A percentile compares a stretch with the other conserved stretches of the same genome.
Evolutionary conservation across 2,888 invertebrate species (phyloP).

Genomic region (Polietes domitor): DNA sequence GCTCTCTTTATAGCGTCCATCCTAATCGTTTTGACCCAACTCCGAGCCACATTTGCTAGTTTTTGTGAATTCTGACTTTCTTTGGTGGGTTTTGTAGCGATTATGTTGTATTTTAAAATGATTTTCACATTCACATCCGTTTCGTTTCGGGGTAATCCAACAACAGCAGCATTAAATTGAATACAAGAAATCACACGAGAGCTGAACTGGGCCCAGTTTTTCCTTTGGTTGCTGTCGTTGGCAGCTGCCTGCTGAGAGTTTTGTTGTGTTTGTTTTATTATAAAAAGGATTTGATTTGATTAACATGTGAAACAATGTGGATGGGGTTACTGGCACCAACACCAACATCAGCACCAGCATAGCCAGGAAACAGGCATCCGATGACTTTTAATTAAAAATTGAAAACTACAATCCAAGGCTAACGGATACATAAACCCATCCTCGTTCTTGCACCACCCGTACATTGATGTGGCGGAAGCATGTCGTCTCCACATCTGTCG

Average conservation of each 20-base stretch:
- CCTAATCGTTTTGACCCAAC: neutral
- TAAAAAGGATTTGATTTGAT: neutral
- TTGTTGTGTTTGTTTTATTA: neutral
- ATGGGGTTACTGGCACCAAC: neutral
- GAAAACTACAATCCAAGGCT: neutral
- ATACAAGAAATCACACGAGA: neutral
- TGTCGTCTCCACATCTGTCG: neutral
- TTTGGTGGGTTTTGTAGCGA: neutral
- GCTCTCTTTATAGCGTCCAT: too few relatives aligned
- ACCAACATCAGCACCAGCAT: too few relatives aligned
- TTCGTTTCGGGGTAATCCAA: neutral
- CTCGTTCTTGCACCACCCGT: neutral
- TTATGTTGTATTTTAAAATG: neutral
- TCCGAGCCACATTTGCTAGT: neutral
- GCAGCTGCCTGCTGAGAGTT: neutral
- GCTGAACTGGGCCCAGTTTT: neutral
- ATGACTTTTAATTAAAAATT: constrained; percentile 2
- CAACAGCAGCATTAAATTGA: neutral
- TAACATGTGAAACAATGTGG: neutral
- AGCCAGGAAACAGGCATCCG: neutral
- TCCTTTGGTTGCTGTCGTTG: neutral
- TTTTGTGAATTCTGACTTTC: neutral
- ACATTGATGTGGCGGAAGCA: neutral
- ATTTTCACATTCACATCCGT: neutral
- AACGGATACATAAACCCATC: neutral